These are phyloP conservation scores for Teleogryllus oceanicus DNA, from an alignment of 2,888 invertebrate genomes.

Conservation along the genomic window DNA sequence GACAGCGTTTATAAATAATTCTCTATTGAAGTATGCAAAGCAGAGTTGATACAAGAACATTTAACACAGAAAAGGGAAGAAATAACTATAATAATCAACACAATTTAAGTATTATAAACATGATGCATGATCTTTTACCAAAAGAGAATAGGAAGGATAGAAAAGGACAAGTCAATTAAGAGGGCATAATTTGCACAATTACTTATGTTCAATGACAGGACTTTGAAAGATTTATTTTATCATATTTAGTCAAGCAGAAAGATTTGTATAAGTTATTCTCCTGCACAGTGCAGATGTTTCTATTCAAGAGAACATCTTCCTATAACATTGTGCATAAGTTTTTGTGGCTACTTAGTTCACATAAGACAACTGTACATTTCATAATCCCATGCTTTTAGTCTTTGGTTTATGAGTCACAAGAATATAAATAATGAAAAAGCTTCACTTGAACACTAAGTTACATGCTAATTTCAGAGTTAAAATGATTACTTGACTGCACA, in stretches of 20 bases:
- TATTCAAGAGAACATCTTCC: too few species aligned
- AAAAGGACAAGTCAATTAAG: too few species aligned
- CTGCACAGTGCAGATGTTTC: too few species aligned
- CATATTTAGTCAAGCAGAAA: too few species aligned
- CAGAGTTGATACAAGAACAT: neutral
- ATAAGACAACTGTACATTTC: neutral
- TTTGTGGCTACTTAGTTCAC: too few species aligned
- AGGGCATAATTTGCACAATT: too few species aligned
- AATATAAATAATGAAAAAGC: slow-evolving; percentile 3
- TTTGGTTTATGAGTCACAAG: slow-evolving; percentile 18
- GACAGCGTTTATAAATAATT: too few species aligned
- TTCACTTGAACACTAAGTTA: neutral
- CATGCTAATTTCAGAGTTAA: neutral
- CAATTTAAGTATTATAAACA: neutral
- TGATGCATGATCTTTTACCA: neutral
- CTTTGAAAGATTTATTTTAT: too few species aligned
- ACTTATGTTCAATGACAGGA: too few species aligned
- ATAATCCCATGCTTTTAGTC: slow-evolving; percentile 10
- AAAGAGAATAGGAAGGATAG: too few species aligned
- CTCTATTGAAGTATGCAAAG: neutral
- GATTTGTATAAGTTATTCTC: too few species aligned
- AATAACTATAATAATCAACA: neutral
- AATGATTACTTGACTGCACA: neutral
- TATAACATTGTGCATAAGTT: too few species aligned
- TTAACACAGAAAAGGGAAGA: neutral